Percentiles rank a stretch among this genome's conserved stretches.
These are phyloP conservation scores for Lordiphosa andalusiaca DNA, from an alignment of 2,888 invertebrate species.

Conservation along the genomic window DNA sequence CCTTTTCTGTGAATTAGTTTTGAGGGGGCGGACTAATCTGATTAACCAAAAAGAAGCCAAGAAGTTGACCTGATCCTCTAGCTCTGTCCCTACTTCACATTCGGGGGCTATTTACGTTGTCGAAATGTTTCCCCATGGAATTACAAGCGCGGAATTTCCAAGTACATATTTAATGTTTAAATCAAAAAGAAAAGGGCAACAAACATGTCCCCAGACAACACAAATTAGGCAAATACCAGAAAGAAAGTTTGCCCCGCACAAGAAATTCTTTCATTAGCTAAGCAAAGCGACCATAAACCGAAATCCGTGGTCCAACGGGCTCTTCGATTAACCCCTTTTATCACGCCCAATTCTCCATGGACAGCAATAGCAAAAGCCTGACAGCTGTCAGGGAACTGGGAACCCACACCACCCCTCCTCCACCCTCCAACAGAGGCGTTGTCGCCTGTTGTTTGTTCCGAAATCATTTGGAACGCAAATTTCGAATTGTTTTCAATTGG, in stretches of 20 bases:
- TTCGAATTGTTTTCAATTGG: constrained; percentile 70
- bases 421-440: too few relatives aligned
- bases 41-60: constrained; percentile 52
- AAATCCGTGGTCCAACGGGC: constrained; percentile 17
- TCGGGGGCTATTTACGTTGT: constrained; percentile 27
- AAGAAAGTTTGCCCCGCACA: constrained; percentile 27
- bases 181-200: constrained; percentile 44
- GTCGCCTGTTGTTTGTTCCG: constrained; percentile 31
- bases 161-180: constrained; percentile 48
- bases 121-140: constrained; percentile 51
- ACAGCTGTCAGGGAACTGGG: constrained; percentile 54
- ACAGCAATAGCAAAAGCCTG: constrained; percentile 9
- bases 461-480: constrained; percentile 41
- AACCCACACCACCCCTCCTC: neutral
- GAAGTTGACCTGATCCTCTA: constrained; percentile 3
- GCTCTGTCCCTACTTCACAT: neutral
- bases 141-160: constrained; percentile 27
- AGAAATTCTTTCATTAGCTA: constrained; percentile 17
- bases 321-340: constrained; percentile 72
- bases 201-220: constrained; percentile 64
- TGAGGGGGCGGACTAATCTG: constrained; percentile 76
- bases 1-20: constrained; percentile 66
- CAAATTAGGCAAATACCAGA: constrained; percentile 67
- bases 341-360: constrained; percentile 68
- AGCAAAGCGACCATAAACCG: neutral